Conservation (phyloP, 2,888 invertebrate species). For the Notodonta dromedarius region DNA sequence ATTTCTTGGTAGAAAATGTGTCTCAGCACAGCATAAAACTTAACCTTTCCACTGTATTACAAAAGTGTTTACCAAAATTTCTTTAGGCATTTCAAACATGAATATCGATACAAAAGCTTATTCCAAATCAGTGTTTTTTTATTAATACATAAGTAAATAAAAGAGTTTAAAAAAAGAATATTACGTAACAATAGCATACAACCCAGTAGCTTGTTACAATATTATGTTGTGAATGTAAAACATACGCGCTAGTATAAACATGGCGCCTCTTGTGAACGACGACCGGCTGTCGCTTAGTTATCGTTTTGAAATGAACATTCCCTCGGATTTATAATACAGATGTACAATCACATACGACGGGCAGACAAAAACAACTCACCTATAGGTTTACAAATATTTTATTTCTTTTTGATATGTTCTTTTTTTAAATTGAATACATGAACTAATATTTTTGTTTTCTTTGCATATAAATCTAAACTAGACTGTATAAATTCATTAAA, state of each 20-base stretch:
- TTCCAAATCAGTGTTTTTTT: too few relatives aligned
- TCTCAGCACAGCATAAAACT: neutral
- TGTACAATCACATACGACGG: conserved; percentile 24
- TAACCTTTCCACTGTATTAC: neutral
- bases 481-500: too few relatives aligned
- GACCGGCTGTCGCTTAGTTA: conserved; percentile 57
- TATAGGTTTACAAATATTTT: too few relatives aligned
- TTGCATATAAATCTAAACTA: too few relatives aligned
- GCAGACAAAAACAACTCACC: neutral
- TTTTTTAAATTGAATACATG: too few relatives aligned
- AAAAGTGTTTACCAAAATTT: neutral
- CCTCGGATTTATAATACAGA: conserved; percentile 48
- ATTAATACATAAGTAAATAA: too few relatives aligned
- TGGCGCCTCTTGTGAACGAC: conserved; percentile 63
- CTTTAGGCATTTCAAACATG: neutral
- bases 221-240: conserved; percentile 7
- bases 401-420: too few relatives aligned
- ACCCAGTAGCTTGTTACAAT: neutral
- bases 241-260: conserved; percentile 52
- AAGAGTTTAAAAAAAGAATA: neutral
- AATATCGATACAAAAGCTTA: too few relatives aligned
- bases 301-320: conserved; percentile 56
- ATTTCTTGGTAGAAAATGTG: neutral
- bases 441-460: too few relatives aligned
- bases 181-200: neutral